phyloP scores from a whole-genome alignment of 2,797 vertebrate species.

The Fistularia commersonii region DNA sequence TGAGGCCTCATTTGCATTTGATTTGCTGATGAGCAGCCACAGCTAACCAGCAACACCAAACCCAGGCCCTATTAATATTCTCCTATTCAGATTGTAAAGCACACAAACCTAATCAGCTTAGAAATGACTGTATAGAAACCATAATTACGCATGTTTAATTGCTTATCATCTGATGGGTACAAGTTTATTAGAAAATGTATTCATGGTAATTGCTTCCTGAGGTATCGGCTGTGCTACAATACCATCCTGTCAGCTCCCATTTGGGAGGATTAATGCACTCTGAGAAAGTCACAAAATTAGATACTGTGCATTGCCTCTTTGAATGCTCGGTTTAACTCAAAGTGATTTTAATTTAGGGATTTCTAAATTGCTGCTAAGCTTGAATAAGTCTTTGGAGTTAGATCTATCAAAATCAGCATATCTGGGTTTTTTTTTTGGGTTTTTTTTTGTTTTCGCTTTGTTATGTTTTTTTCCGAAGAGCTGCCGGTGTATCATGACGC shows the following conservation, averaged over 20 bases:
- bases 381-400: slow-evolving; percentile 42
- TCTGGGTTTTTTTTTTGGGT: not conserved
- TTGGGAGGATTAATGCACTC: slow-evolving; percentile 66
- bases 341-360: slow-evolving; percentile 73
- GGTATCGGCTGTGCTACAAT: slow-evolving; percentile 58
- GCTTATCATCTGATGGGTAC: slow-evolving; percentile 77
- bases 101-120: slow-evolving; percentile 78
- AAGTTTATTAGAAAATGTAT: slow-evolving; percentile 81
- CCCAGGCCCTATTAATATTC: slow-evolving; percentile 71
- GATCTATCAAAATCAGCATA: slow-evolving; percentile 50
- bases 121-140: slow-evolving; percentile 75
- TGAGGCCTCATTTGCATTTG: slow-evolving; percentile 71
- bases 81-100: slow-evolving; percentile 73
- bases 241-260: slow-evolving; percentile 67
- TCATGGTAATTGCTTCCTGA: slow-evolving; percentile 76
- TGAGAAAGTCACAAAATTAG: slow-evolving; percentile 68
- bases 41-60: slow-evolving; percentile 63
- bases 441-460: not conserved
- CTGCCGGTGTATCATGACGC: slow-evolving; percentile 24
- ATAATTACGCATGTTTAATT: slow-evolving; percentile 79
- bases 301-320: slow-evolving; percentile 57
- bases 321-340: slow-evolving; percentile 66
- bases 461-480: too few relatives aligned
- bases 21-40: slow-evolving; percentile 71
- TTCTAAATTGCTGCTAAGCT: slow-evolving; percentile 62